A percentile compares a stretch with the other conserved stretches of the same genome.
Evolutionary conservation across 2,113 vertebrate genomes (phyloP).

Genomic region (Tautogolabrus adspersus): DNA sequence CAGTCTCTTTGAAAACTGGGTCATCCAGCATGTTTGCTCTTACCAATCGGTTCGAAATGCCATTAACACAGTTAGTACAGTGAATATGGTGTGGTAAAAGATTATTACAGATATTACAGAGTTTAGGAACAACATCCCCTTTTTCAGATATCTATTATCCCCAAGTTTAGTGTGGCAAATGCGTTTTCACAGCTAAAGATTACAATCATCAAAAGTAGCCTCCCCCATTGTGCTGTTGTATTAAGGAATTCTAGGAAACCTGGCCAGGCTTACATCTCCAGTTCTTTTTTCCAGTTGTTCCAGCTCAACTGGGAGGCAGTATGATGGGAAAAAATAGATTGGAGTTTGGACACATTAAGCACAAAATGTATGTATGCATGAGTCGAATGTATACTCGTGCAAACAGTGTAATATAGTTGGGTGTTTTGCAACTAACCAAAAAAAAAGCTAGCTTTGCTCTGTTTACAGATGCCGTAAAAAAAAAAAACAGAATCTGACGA

Average conservation of each 20-base stretch:
- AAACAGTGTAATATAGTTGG: background rate
- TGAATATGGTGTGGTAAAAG: conserved; percentile 12
- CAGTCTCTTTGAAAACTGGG: background rate
- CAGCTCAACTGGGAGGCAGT: background rate
- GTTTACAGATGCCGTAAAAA: background rate
- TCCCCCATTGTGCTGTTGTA: conserved; percentile 18
- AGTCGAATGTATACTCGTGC: background rate
- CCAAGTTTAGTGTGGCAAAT: background rate
- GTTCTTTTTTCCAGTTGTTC: conserved; percentile 19
- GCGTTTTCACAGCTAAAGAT: conserved; percentile 43
- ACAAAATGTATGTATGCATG: conserved; percentile 2
- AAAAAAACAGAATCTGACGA: background rate
- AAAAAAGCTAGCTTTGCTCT: background rate
- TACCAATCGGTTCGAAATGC: background rate
- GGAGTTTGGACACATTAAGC: conserved; percentile 14
- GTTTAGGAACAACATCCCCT: background rate
- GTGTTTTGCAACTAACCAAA: too few relatives aligned
- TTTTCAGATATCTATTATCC: conserved; percentile 6
- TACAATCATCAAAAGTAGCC: background rate
- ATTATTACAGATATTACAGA: background rate
- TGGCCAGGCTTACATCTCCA: conserved; percentile 14
- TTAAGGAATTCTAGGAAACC: conserved; percentile 34
- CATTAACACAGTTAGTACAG: background rate
- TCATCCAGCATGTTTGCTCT: background rate
- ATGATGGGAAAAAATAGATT: conserved; percentile 12